Evolutionary conservation across 2,888 invertebrate species (phyloP).

Genomic region (Clivina fossor): DNA sequence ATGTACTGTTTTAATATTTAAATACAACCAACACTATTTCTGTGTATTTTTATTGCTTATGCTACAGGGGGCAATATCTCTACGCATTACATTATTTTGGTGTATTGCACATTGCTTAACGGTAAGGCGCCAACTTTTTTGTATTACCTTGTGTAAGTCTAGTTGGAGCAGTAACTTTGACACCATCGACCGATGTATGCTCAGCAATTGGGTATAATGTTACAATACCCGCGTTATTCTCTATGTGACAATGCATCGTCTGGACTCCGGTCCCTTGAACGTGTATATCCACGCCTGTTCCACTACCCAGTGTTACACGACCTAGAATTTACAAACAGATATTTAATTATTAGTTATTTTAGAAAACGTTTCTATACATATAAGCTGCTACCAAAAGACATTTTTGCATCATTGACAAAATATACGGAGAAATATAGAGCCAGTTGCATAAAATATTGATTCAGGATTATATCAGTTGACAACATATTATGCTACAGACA

Average conservation of each 20-base stretch:
- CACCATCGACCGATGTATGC: slow-evolving; percentile 68
- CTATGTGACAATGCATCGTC: slow-evolving; percentile 82
- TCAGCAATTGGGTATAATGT: slow-evolving; percentile 72
- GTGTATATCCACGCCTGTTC: slow-evolving; percentile 78
- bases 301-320: slow-evolving; percentile 77
- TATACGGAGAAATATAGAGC: no score
- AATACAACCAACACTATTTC: background rate
- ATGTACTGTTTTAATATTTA: background rate
- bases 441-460: no score
- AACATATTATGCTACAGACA: no score
- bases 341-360: no score
- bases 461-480: no score
- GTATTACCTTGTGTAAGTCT: slow-evolving; percentile 78
- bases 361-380: no score
- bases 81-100: no score
- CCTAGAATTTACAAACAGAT: slow-evolving; percentile 62
- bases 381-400: no score
- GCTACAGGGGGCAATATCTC: no score
- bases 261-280: slow-evolving; percentile 86
- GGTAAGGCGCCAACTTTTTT: background rate
- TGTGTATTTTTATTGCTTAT: no score
- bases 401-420: no score
- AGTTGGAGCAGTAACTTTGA: slow-evolving; percentile 69
- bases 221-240: slow-evolving; percentile 81
- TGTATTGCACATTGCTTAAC: background rate